Conservation (phyloP, 2,113 vertebrate genomes). For the Balaenoptera acutorostrata region DNA sequence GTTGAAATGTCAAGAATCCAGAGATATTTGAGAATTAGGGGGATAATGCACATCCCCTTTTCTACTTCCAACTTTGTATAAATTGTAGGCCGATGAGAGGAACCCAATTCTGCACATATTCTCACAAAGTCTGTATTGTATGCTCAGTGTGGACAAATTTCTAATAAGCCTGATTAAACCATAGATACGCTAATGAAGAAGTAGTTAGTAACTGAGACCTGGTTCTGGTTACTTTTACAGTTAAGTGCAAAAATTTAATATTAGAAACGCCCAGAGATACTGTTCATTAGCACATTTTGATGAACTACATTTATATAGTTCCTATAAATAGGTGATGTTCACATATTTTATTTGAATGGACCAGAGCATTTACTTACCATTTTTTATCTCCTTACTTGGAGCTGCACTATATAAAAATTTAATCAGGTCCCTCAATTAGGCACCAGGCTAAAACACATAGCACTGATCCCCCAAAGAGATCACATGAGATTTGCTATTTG, state of each 20-base stretch:
- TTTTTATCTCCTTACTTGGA: not conserved
- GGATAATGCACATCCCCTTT: not conserved
- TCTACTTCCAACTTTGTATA: not conserved
- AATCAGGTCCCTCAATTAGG: not conserved
- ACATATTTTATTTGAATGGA: not conserved
- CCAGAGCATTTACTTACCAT: not conserved
- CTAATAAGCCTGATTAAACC: slow-evolving; percentile 9
- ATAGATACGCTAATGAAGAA: not conserved
- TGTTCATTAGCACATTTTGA: not conserved
- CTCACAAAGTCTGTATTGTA: not conserved
- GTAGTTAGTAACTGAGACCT: not conserved
- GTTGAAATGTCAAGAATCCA: not conserved
- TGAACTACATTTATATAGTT: not conserved
- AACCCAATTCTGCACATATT: not conserved
- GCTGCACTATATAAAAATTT: not conserved
- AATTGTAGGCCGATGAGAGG: not conserved
- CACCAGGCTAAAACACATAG: not conserved
- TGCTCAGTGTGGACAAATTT: not conserved
- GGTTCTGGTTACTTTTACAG: not conserved
- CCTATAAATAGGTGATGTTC: not conserved
- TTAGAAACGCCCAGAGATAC: not conserved
- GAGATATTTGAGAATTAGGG: not conserved
- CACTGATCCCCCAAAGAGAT: not conserved
- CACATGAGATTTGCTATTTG: not conserved
- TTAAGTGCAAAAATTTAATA: slow-evolving; percentile 29